These are phyloP conservation scores for Mormoops blainvillei DNA, from an alignment of 2,113 vertebrate species.

Conservation along the genomic window DNA sequence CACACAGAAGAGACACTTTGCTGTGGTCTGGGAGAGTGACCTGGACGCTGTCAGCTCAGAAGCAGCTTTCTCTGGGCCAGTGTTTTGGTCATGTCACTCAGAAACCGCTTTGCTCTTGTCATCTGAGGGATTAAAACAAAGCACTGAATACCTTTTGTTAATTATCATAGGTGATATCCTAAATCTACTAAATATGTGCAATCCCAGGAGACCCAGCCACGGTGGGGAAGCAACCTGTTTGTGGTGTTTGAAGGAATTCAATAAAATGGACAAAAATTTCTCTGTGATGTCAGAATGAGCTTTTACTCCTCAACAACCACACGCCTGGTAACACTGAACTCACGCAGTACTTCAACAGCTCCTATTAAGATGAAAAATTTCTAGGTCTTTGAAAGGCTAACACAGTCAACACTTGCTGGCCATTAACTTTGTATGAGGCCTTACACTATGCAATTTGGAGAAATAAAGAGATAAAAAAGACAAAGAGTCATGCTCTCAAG, in stretches of 20 bases:
- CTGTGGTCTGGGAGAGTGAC: not conserved
- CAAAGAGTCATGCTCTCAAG: not conserved
- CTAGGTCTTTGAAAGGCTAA: not conserved
- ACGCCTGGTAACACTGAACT: not conserved
- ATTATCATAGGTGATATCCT: not conserved
- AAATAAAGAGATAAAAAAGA: constrained; percentile 21
- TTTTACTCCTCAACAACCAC: not conserved
- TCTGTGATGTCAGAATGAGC: not conserved
- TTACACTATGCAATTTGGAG: not conserved
- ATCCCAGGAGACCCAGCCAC: not conserved
- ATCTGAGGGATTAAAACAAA: not conserved
- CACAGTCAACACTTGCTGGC: not conserved
- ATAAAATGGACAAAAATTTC: not conserved
- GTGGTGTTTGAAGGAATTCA: not conserved
- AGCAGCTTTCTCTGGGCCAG: not conserved
- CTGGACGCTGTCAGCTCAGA: not conserved
- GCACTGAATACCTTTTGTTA: not conserved
- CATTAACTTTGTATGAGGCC: not conserved
- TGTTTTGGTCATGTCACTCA: not conserved
- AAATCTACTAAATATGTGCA: not conserved
- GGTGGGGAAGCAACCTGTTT: not conserved
- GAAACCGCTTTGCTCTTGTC: not conserved
- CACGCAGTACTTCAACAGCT: not conserved
- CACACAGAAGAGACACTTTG: not conserved
- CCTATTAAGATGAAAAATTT: not conserved